Evolutionary conservation across 2,797 vertebrate species (phyloP).

Genomic region (Poeciliopsis gracilis): DNA sequence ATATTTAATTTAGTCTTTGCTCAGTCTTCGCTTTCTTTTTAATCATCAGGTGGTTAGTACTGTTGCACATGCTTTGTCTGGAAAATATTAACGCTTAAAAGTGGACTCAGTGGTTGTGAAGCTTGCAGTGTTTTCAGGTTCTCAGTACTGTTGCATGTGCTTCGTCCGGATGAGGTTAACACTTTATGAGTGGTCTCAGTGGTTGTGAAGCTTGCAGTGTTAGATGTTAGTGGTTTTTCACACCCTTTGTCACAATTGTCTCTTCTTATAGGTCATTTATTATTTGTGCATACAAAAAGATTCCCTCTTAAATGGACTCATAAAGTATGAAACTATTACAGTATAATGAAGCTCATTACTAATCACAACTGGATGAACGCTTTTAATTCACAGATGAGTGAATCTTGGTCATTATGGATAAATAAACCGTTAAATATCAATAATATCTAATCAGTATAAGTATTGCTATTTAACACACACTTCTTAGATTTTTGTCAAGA

Average conservation of each 20-base stretch:
- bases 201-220: background rate
- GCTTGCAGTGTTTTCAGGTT: too few species aligned
- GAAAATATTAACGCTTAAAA: too few species aligned
- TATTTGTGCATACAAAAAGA: background rate
- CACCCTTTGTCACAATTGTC: background rate
- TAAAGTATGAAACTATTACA: background rate
- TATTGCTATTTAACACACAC: background rate
- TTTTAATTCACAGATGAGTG: background rate
- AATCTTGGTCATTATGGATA: background rate
- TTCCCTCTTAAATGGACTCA: background rate
- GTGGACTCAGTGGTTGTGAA: too few species aligned
- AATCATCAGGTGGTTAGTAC: background rate
- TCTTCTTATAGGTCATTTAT: background rate
- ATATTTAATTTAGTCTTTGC: background rate
- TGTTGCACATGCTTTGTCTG: background rate
- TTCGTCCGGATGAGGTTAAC: too few species aligned
- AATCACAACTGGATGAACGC: background rate
- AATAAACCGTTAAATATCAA: background rate
- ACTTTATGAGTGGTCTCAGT: background rate
- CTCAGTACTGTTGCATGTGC: background rate
- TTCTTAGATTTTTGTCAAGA: background rate
- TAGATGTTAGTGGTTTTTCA: background rate
- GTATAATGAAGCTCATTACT: background rate
- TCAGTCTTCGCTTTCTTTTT: background rate
- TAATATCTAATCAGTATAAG: background rate